These are phyloP conservation scores for Oreohelix idahoensis DNA, from an alignment of 1,140 invertebrate genomes.

Conservation along the genomic window DNA sequence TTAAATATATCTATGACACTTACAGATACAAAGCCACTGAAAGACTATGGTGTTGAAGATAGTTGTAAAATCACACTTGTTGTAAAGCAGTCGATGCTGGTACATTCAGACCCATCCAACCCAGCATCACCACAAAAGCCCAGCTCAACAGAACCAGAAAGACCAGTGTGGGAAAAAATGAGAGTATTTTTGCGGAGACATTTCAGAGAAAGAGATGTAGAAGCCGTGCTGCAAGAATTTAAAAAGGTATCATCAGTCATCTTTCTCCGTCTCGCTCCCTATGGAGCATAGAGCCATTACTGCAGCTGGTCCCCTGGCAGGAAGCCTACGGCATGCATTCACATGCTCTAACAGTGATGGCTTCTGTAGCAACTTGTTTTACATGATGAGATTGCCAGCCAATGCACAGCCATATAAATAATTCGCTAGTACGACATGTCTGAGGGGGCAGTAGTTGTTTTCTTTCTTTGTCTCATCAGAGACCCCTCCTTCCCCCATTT, in stretches of 20 bases:
- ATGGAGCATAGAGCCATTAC: too few species aligned
- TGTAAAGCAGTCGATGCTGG: slow-evolving; percentile 2
- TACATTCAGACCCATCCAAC: background rate
- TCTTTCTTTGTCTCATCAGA: too few species aligned
- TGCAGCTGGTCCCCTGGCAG: too few species aligned
- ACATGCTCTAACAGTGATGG: too few species aligned
- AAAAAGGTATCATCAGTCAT: slow-evolving; percentile 59
- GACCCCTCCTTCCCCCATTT: too few species aligned
- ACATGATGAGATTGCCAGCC: too few species aligned
- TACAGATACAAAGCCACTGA: slow-evolving; percentile 30
- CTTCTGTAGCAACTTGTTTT: too few species aligned
- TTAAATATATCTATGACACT: background rate
- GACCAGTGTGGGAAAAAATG: slow-evolving; percentile 61
- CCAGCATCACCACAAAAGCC: background rate
- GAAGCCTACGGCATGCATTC: too few species aligned
- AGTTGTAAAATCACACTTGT: slow-evolving; percentile 33
- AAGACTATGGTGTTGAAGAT: slow-evolving; percentile 33
- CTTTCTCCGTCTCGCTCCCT: too few species aligned
- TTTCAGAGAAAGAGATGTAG: slow-evolving; percentile 67
- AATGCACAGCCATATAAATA: too few species aligned
- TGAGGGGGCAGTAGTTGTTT: too few species aligned
- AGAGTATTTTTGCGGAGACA: slow-evolving; percentile 65
- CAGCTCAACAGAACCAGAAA: slow-evolving; percentile 2
- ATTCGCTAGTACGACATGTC: too few species aligned
- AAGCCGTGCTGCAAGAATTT: slow-evolving; percentile 69